phyloP scores from a whole-genome alignment of 2,797 vertebrate species.

The Xerus rutilus region DNA sequence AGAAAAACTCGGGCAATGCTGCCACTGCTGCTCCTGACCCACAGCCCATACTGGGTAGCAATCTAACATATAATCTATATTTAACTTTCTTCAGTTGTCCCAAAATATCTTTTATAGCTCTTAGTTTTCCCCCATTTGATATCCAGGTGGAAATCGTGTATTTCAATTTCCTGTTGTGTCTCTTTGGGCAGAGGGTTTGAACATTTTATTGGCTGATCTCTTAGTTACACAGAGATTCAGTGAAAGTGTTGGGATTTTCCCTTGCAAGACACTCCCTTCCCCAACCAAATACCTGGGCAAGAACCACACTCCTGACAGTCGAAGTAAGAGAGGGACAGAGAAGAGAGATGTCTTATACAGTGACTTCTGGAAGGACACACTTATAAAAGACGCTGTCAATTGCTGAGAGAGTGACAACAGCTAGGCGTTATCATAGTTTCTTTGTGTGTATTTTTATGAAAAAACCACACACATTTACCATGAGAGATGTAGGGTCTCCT shows the following conservation, averaged over 20 bases:
- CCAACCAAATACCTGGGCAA: neutral
- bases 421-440: neutral
- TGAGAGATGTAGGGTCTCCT: neutral
- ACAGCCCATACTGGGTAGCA: neutral
- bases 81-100: neutral
- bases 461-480: neutral
- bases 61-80: neutral
- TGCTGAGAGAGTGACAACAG: neutral
- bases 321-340: neutral
- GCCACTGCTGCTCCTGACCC: neutral
- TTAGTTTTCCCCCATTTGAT: neutral
- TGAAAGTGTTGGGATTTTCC: constrained; percentile 14
- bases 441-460: neutral
- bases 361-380: neutral
- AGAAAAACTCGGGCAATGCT: neutral
- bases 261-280: neutral
- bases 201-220: neutral
- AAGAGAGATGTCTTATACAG: neutral
- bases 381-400: neutral
- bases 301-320: neutral
- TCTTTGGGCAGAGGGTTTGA: neutral
- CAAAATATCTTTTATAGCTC: neutral
- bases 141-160: neutral
- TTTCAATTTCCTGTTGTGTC: neutral
- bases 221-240: constrained; percentile 41